These are phyloP conservation scores for Apis cerana DNA, from an alignment of 1,140 invertebrate species.

Conservation along the genomic window DNA sequence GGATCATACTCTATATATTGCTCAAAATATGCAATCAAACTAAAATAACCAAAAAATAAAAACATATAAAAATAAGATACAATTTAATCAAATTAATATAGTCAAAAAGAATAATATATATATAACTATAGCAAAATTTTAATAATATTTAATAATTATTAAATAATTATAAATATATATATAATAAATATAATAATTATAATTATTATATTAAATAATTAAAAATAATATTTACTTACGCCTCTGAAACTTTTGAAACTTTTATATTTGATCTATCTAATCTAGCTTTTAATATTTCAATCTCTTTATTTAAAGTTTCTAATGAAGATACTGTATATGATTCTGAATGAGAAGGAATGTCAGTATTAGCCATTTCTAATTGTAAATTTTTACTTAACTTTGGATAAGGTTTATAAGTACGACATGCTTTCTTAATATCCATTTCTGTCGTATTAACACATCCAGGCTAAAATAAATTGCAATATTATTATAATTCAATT, in stretches of 20 bases:
- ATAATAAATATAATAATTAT: too few relatives aligned
- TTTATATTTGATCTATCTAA: conserved; percentile 95
- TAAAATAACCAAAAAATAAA: conserved; percentile 82
- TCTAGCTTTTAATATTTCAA: conserved; percentile 86
- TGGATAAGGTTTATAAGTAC: conserved; percentile 87
- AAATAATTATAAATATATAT: too few relatives aligned
- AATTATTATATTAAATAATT: too few relatives aligned
- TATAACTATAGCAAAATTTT: not conserved
- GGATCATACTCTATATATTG: conserved; percentile 98
- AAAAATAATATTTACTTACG: conserved; percentile 85
- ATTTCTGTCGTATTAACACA: conserved; percentile 99
- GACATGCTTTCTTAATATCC: conserved; percentile 98
- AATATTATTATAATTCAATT: not conserved
- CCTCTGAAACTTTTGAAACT: conserved; percentile 98
- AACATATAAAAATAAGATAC: not conserved
- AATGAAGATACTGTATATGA: conserved; percentile 79
- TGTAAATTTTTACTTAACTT: conserved; percentile 82
- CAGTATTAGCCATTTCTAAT: conserved; percentile 80
- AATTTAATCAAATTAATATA: not conserved
- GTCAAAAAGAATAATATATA: not conserved
- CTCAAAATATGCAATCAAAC: conserved; percentile 96
- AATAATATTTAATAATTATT: not conserved
- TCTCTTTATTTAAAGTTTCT: conserved; percentile 84
- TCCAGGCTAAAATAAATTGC: conserved; percentile 87
- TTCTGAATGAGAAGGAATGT: conserved; percentile 85